Evolutionary conservation across 2,797 vertebrate genomes (phyloP).

Genomic region (Clangula hyemalis): DNA sequence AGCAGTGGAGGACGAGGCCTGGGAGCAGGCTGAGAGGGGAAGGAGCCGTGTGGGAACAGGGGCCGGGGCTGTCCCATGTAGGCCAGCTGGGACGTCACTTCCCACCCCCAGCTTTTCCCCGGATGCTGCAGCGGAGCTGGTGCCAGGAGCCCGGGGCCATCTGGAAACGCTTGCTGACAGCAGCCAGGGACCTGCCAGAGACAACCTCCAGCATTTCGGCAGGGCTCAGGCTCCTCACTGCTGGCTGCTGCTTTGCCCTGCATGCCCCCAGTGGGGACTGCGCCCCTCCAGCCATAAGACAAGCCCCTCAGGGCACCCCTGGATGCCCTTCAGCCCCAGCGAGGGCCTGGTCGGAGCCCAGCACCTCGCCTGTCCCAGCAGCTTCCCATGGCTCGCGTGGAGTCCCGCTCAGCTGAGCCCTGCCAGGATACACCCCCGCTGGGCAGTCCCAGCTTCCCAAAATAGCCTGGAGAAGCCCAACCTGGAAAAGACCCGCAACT

Average conservation of each 20-base stretch:
- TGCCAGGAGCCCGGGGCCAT: slow-evolving; percentile 45
- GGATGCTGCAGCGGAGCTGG: neutral
- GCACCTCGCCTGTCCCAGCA: neutral
- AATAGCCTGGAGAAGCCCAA: neutral
- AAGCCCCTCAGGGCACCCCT: neutral
- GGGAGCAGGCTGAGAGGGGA: neutral
- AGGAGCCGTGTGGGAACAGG: neutral
- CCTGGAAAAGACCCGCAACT: neutral
- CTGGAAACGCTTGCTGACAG: slow-evolving; percentile 38
- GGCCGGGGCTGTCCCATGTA: neutral
- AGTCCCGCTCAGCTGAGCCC: neutral
- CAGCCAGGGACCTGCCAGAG: neutral
- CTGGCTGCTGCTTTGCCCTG: neutral
- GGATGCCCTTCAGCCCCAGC: neutral
- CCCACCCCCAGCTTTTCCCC: neutral
- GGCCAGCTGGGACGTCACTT: neutral
- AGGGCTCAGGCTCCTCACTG: accelerated
- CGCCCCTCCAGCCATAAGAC: accelerated
- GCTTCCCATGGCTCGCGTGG: accelerated
- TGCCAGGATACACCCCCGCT: neutral
- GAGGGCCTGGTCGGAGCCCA: neutral
- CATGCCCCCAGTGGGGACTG: accelerated
- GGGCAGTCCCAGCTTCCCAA: slow-evolving; percentile 16
- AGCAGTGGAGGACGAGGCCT: no score
- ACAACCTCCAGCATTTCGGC: neutral